Percentiles rank a stretch among this genome's conserved stretches.
These are phyloP conservation scores for Pantala flavescens DNA, from an alignment of 1,140 invertebrate genomes.

Conservation along the genomic window DNA sequence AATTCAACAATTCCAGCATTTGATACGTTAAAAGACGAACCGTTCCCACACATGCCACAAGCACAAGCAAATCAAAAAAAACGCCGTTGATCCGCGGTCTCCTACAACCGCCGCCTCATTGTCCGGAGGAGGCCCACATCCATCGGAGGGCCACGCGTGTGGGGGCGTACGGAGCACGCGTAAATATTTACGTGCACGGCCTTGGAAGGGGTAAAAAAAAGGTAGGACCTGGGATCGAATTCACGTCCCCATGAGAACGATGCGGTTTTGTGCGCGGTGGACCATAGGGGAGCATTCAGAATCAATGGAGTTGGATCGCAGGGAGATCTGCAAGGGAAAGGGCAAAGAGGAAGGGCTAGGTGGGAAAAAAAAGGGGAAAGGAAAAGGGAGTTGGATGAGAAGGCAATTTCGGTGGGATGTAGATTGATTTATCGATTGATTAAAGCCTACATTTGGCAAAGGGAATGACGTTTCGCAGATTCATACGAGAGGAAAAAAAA, in stretches of 20 bases:
- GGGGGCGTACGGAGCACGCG: too few species aligned
- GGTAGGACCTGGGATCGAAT: not conserved
- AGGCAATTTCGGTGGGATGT: not conserved
- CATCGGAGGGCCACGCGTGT: too few species aligned
- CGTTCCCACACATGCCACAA: too few species aligned
- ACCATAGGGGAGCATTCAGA: not conserved
- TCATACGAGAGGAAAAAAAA: not conserved
- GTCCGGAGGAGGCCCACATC: too few species aligned
- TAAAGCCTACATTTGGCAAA: conserved; percentile 5
- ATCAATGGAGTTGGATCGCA: not conserved
- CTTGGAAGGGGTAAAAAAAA: not conserved
- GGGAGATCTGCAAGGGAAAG: not conserved
- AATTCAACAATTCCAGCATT: too few species aligned
- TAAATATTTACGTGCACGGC: too few species aligned
- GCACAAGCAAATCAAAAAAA: too few species aligned
- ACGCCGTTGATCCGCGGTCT: too few species aligned
- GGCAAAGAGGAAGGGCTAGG: not conserved
- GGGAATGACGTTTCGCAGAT: conserved; percentile 7
- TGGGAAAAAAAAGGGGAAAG: not conserved
- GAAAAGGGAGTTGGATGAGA: not conserved
- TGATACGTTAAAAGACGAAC: too few species aligned
- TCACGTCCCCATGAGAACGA: not conserved
- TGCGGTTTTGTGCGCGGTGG: not conserved
- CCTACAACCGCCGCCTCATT: too few species aligned
- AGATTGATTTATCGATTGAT: conserved; percentile 10